Percentiles rank a stretch among this genome's conserved stretches.
These are phyloP conservation scores for Zaprionus obscuricornis DNA, from an alignment of 2,888 invertebrate genomes.

Conservation along the genomic window DNA sequence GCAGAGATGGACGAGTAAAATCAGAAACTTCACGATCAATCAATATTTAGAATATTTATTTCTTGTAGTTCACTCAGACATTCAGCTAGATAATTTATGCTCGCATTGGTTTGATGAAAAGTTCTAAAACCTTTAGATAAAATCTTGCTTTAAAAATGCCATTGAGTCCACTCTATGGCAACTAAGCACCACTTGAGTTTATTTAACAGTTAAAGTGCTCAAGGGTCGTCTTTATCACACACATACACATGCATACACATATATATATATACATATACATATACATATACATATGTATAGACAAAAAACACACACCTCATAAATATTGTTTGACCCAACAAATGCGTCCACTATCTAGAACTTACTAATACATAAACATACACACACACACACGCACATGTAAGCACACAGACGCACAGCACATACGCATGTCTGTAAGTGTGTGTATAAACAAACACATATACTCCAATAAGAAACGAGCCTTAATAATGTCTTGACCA, in stretches of 20 bases:
- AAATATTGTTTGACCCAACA: constrained; percentile 11
- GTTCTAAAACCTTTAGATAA: neutral
- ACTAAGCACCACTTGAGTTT: constrained; percentile 6
- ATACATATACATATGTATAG: too few species aligned
- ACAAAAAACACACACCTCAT: too few species aligned
- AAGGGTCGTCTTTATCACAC: constrained; percentile 16
- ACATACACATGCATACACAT: too few species aligned
- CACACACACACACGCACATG: neutral
- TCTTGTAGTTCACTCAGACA: too few species aligned
- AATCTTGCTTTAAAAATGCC: constrained; percentile 4
- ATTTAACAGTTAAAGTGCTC: constrained; percentile 2
- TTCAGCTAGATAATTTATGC: too few species aligned
- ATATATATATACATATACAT: too few species aligned
- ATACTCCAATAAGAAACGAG: constrained; percentile 25
- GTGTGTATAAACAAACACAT: neutral
- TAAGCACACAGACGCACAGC: constrained; percentile 8
- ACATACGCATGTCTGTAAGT: too few species aligned
- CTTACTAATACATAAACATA: neutral
- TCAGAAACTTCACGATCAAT: too few species aligned
- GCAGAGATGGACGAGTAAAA: too few species aligned
- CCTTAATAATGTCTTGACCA: constrained; percentile 68
- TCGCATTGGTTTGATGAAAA: neutral
- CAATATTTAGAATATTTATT: too few species aligned
- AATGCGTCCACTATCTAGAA: constrained; percentile 34
- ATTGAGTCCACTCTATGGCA: constrained; percentile 1